Evolutionary conservation across 2,888 invertebrate species (phyloP), one percentile per base, ranked within the genome.

Genomic region (Volucella bombylans): DNA sequence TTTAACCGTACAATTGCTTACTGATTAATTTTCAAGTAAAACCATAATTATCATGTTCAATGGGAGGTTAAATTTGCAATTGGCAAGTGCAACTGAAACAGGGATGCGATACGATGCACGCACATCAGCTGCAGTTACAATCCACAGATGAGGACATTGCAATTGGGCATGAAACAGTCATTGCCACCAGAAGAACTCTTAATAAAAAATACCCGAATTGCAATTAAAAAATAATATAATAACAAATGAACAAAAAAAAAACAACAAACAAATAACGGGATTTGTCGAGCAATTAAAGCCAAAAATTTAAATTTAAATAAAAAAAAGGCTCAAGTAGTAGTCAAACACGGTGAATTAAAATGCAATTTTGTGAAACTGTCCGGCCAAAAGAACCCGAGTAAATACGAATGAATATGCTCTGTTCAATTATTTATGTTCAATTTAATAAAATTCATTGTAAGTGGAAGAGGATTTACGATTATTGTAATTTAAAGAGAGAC

Each of bases 21-120:
- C 73, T 57, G 73, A 82, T 82, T 82, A 82, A 78, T 73, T 82
- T 64, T 73, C 62, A 82, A 82, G 82, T 82, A 73, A 78, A 68
- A 78, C 68, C 78, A 73, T 69, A 78, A 82, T 82, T 78, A 82
- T 78, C 64, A 23, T 72, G 72, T 73, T 50, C 82, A 82, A 82
- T 72, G 77, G 61, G 43, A 78, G 72, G 67, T 55, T 50, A 23
- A 82, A 82, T 73, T 68, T 52, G 57, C 72, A 73, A 78, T 57
- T 68, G 67, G 67, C 72, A 82, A 61, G 61, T 23, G 61, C 12
- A 54, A 57, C 31, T 6, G 31, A 31, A 31, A 31, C 31, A 4
- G 6, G 6, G 31, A 6, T 6, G 38, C 45, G 11, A 45, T 12
- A 38, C 65, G 50, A 71, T 52, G 31, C 41, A 55, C 67, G 50